phyloP scores from a whole-genome alignment of 2,113 vertebrate species.

The Grallaria varia region DNA sequence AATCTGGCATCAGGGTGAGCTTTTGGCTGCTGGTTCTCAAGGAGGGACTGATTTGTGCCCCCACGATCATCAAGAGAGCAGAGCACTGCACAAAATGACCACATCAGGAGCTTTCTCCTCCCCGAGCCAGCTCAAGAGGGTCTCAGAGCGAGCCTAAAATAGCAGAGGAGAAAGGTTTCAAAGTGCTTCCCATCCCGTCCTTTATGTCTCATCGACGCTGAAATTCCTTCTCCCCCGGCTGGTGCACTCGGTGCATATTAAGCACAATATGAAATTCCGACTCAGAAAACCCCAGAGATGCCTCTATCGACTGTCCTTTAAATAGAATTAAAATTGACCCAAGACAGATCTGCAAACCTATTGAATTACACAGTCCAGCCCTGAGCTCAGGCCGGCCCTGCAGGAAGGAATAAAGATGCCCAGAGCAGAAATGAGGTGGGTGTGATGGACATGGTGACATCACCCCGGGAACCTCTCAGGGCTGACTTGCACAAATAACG shows the following conservation, averaged over 20 bases:
- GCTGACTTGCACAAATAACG: background rate
- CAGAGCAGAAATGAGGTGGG: background rate
- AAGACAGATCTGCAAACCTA: slow-evolving; percentile 72
- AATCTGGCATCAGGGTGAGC: background rate
- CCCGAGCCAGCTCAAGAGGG: background rate
- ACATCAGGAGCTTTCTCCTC: background rate
- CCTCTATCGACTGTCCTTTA: slow-evolving; percentile 77
- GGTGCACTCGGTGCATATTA: slow-evolving; percentile 33
- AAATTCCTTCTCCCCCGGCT: background rate
- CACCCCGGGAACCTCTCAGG: background rate
- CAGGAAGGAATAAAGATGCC: slow-evolving; percentile 53
- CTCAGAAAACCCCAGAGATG: slow-evolving; percentile 71
- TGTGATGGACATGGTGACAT: background rate
- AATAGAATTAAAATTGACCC: slow-evolving; percentile 82
- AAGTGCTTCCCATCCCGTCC: background rate
- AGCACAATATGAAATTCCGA: slow-evolving; percentile 68
- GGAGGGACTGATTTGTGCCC: background rate
- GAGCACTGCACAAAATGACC: background rate
- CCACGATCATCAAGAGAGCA: background rate
- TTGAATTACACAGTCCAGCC: slow-evolving; percentile 70
- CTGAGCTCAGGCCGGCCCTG: slow-evolving; percentile 26
- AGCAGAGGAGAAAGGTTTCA: background rate
- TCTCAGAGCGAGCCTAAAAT: background rate
- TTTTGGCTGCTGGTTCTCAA: background rate
- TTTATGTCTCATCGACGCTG: slow-evolving; percentile 31